phyloP scores from a whole-genome alignment of 2,888 invertebrate species.

The Melanostoma scalare region DNA sequence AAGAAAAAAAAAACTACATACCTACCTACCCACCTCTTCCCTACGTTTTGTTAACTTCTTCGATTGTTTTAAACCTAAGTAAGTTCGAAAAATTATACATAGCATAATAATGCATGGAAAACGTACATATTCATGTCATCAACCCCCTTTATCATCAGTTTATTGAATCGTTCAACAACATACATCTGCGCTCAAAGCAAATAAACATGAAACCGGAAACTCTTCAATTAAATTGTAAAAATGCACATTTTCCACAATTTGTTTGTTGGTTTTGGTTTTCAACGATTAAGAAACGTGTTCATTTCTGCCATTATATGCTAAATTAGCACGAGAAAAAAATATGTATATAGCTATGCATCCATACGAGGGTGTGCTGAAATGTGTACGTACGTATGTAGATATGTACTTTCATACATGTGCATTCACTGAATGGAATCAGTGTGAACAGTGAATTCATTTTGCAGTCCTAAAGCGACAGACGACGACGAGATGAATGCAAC shows the following conservation, averaged over 20 bases:
- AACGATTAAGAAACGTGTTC: slow-evolving; percentile 23
- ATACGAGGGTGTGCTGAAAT: neutral
- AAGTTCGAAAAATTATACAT: neutral
- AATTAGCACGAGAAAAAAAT: slow-evolving; percentile 3
- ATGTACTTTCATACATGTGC: neutral
- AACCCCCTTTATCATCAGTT: slow-evolving; percentile 25
- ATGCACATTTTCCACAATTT: slow-evolving; percentile 37
- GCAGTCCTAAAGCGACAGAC: neutral
- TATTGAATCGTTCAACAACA: slow-evolving; percentile 30
- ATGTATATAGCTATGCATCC: neutral
- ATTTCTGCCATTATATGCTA: neutral
- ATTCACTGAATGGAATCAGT: neutral
- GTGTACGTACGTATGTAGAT: neutral
- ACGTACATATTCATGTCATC: slow-evolving; percentile 1
- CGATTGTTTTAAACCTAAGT: neutral
- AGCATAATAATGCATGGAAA: neutral
- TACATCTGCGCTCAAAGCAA: slow-evolving; percentile 17
- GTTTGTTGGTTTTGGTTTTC: slow-evolving; percentile 22
- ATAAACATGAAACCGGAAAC: slow-evolving; percentile 42
- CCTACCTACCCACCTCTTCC: no score
- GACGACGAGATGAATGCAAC: neutral
- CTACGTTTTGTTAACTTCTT: neutral
- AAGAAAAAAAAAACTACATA: no score
- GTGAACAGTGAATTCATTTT: neutral
- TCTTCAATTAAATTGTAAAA: slow-evolving; percentile 20